Base-by-base conservation (phyloP, 30 jellyfish, hydroid and myxozoan species). In the Aurelia sp. region DNA sequence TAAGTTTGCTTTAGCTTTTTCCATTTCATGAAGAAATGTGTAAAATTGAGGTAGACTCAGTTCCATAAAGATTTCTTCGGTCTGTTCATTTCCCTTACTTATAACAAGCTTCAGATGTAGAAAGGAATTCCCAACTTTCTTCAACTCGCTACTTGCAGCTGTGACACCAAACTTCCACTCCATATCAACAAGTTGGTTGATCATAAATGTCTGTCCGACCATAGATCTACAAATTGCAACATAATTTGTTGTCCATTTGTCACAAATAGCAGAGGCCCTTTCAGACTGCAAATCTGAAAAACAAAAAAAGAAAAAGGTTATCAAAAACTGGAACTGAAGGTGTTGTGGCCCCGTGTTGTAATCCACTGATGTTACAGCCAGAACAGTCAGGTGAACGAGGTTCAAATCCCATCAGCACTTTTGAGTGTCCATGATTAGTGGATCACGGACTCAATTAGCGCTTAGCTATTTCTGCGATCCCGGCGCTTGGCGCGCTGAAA, bases 121-220 rank as follows among this genome's bases (percentile, higher is more conserved):
- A 66, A 86, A 92, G 4, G 96, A 76, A 81, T 76, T 85, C 48
- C 98, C 98, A 47, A 86, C 89, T 74, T 79, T 73, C 63, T 81
- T 76, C 30, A 62, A 57, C 52, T 92, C 98, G 65, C 91, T 86
- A n/a, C 95, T 86, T n/a, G 96, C 96, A 4, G 98, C 96, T 0
- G 98, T 81, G 3, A 92, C 98, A 73, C 98, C 98, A 79, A 92
- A 92, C 52, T 92, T 92, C 98, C 98, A 92, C 50, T 92, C 98
- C 98, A 92, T 86, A 50, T 92, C 98, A 47, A 92, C 97, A 53
- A 92, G 90, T 59, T 87, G 84, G 79, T 92, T 86, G 65, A 87
- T 74, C 88, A 62, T 74, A 71, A 92, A 86, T n/a, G 94, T 84
- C 35, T 79, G 85, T 11, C 87, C 86, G 30, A 81, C 93, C 79